A percentile compares a stretch with the other conserved stretches of the same genome.
Evolutionary conservation across 1,140 invertebrate genomes (phyloP).

Genomic region (Drosophila parabipectinata): DNA sequence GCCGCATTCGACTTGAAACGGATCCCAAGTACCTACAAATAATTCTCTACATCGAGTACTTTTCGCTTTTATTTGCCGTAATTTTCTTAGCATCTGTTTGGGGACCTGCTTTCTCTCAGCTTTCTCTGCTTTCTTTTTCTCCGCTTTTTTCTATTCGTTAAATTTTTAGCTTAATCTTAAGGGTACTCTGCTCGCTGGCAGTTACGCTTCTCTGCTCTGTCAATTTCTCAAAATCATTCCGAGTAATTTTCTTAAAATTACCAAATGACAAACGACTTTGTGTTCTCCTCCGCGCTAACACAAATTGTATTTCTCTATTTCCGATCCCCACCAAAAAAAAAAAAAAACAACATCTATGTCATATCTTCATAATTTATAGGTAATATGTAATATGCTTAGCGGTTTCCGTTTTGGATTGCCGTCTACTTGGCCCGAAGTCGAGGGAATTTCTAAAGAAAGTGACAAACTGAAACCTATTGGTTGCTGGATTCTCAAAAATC

Average conservation of each 20-base stretch:
- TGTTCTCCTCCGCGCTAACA: slow-evolving; percentile 17
- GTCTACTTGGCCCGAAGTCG: neutral
- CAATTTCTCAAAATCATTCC: slow-evolving; percentile 40
- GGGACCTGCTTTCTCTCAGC: slow-evolving; percentile 4
- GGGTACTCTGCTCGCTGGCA: slow-evolving; percentile 26
- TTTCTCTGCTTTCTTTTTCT: slow-evolving; percentile 5
- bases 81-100: slow-evolving; percentile 14
- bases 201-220: slow-evolving; percentile 17
- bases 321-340: slow-evolving; percentile 51
- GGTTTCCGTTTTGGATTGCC: slow-evolving; percentile 37
- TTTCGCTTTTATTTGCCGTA: slow-evolving; percentile 7
- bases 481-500: neutral
- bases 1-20: neutral
- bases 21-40: slow-evolving; percentile 45
- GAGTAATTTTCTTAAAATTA: slow-evolving; percentile 37
- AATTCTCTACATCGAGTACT: slow-evolving; percentile 66
- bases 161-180: slow-evolving; percentile 62
- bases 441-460: neutral
- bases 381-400: slow-evolving; percentile 29
- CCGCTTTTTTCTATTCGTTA: slow-evolving; percentile 31
- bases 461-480: slow-evolving; percentile 25
- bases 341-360: slow-evolving; percentile 51
- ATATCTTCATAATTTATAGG: slow-evolving; percentile 42
- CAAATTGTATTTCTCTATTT: slow-evolving; percentile 58
- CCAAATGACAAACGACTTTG: slow-evolving; percentile 19